These are phyloP conservation scores for Dione juno DNA, from an alignment of 2,888 invertebrate genomes.

Conservation along the genomic window DNA sequence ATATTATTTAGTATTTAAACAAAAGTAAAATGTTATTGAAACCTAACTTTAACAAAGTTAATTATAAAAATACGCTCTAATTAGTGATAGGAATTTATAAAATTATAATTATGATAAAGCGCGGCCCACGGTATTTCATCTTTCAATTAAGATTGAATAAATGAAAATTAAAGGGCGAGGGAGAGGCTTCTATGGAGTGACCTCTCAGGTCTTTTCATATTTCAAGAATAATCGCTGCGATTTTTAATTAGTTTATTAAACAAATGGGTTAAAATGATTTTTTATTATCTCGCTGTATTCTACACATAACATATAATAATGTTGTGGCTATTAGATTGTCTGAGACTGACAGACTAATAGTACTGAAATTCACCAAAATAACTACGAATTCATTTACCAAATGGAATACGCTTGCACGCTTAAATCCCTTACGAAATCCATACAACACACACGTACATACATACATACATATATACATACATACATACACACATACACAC, in stretches of 20 bases:
- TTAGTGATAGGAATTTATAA: conserved; percentile 25
- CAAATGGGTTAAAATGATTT: background rate
- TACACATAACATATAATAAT: too few species aligned
- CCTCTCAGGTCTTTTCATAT: conserved; percentile 21
- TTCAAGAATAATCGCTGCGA: background rate
- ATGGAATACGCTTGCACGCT: background rate
- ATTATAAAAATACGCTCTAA: conserved; percentile 14
- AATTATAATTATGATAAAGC: conserved; percentile 36
- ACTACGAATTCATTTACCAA: background rate
- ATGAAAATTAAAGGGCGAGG: conserved; percentile 42
- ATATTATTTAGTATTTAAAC: background rate
- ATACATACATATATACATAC: background rate
- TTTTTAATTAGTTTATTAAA: background rate
- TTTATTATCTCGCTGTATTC: too few species aligned
- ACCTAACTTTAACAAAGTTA: conserved; percentile 21
- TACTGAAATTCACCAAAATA: too few species aligned
- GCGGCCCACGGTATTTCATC: conserved; percentile 32
- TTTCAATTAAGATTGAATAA: conserved; percentile 47
- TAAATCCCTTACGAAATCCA: background rate
- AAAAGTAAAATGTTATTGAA: background rate
- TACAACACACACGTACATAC: background rate
- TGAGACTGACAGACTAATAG: too few species aligned
- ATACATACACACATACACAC: background rate
- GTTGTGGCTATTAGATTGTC: too few species aligned
- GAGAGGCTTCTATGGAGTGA: conserved; percentile 24